Percentiles rank a stretch among this genome's conserved stretches.
Conservation (phyloP, 1,140 invertebrate species). For the Cotesia typhae region DNA sequence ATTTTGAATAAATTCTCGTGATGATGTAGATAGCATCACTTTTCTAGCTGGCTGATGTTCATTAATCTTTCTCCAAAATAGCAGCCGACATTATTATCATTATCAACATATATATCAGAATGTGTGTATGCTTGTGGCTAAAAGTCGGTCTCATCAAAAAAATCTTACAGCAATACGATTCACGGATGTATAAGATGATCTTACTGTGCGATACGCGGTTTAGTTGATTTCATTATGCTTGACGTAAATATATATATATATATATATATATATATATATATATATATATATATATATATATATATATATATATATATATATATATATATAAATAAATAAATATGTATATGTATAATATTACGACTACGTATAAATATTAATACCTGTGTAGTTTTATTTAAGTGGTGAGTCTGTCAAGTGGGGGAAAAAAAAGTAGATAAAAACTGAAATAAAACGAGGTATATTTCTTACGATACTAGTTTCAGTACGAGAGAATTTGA, state of each 20-base stretch:
- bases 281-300: no score
- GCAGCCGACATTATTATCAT: conserved; percentile 3
- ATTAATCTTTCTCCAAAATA: conserved; percentile 21
- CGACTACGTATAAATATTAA: background rate
- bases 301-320: no score
- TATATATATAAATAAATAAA: no score
- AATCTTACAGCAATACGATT: background rate
- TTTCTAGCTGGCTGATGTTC: conserved; percentile 11
- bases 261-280: no score
- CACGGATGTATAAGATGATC: background rate
- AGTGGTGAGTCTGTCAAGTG: no score
- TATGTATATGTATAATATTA: no score
- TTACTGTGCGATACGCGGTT: conserved; percentile 15
- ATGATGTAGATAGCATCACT: conserved; percentile 17
- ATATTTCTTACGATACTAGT: no score
- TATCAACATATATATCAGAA: background rate
- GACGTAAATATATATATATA: no score
- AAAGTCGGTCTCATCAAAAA: conserved; percentile 3
- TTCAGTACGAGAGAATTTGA: no score
- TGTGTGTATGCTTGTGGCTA: background rate
- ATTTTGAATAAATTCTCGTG: conserved; percentile 5
- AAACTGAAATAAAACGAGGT: no score
- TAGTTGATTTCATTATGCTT: conserved; percentile 3
- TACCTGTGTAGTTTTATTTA: background rate
- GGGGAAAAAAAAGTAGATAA: no score